Evolutionary conservation across 2,888 invertebrate species (phyloP).

Genomic region (Drosophila histrio): DNA sequence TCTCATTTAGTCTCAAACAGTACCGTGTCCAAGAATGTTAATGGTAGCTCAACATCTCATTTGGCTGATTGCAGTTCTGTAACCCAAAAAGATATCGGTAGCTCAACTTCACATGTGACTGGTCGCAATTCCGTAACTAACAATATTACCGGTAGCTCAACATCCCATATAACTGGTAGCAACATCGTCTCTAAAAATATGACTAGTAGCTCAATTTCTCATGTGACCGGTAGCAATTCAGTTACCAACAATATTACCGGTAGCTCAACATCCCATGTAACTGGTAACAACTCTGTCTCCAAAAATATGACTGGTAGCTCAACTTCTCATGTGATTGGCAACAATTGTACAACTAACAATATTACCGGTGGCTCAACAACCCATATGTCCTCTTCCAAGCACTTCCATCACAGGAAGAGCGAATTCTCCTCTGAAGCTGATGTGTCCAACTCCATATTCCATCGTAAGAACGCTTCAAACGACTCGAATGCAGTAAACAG

Average conservation of each 20-base stretch:
- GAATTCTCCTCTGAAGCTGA: conserved; percentile 90
- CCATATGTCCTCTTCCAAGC: conserved; percentile 67
- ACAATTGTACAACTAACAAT: conserved; percentile 28
- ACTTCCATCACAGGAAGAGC: conserved; percentile 89
- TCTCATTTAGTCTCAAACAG: conserved; percentile 25
- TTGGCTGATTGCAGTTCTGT: conserved; percentile 15
- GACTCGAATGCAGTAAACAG: conserved; percentile 76
- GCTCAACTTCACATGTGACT: conserved; percentile 17
- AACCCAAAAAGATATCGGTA: too few species aligned
- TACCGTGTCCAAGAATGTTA: conserved; percentile 9
- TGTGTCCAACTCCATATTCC: conserved; percentile 90
- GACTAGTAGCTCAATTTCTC: conserved; percentile 20
- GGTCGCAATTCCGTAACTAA: conserved; percentile 20
- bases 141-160: conserved; percentile 36
- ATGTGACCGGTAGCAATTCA: conserved; percentile 8
- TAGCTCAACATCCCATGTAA: conserved; percentile 35
- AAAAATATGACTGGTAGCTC: conserved; percentile 23
- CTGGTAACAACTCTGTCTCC: conserved; percentile 9
- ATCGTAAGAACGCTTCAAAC: conserved; percentile 86
- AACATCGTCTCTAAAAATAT: conserved; percentile 14
- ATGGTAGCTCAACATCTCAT: conserved; percentile 26
- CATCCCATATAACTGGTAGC: conserved; percentile 27
- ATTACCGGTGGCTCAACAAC: conserved; percentile 40
- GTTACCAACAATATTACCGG: conserved; percentile 34
- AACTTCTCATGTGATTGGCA: conserved; percentile 17